phyloP scores from a whole-genome alignment of 2,797 vertebrate genomes.

The Phataginus tricuspis region DNA sequence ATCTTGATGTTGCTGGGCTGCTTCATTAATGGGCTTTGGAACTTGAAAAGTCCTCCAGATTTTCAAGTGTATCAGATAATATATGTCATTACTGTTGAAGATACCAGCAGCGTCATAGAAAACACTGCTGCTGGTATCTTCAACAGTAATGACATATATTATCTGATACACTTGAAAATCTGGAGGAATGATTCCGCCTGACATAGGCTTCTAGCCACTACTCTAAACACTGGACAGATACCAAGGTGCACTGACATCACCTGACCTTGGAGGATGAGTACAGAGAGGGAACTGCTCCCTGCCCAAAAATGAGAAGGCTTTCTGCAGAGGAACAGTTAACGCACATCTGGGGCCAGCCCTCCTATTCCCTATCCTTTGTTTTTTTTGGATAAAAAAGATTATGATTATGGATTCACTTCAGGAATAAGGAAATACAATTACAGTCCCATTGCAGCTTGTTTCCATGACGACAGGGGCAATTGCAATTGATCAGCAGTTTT shows the following conservation, averaged over 20 bases:
- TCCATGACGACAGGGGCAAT: constrained; percentile 79
- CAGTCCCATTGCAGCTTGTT: constrained; percentile 76
- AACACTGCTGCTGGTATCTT: neutral
- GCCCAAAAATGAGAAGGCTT: neutral
- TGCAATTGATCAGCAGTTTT: constrained; percentile 82
- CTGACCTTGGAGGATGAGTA: neutral
- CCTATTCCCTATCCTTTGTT: constrained; percentile 51
- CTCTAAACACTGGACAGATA: neutral
- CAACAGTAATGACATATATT: neutral
- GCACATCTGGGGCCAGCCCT: neutral
- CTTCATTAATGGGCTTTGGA: neutral
- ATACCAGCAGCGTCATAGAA: neutral
- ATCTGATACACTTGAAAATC: neutral
- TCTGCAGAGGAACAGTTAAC: constrained; percentile 43
- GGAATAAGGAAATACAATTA: constrained; percentile 82
- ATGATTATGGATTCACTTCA: constrained; percentile 81
- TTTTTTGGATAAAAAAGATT: constrained; percentile 50
- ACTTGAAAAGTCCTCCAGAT: neutral
- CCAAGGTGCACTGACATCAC: neutral
- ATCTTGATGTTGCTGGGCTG: neutral
- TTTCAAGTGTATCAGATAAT: neutral
- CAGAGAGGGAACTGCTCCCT: constrained; percentile 32
- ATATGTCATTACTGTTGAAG: neutral
- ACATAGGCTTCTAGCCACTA: neutral
- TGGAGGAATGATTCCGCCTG: neutral